Base-by-base conservation (phyloP, 2,797 vertebrate species). In the Rhodeus uyekii region DNA sequence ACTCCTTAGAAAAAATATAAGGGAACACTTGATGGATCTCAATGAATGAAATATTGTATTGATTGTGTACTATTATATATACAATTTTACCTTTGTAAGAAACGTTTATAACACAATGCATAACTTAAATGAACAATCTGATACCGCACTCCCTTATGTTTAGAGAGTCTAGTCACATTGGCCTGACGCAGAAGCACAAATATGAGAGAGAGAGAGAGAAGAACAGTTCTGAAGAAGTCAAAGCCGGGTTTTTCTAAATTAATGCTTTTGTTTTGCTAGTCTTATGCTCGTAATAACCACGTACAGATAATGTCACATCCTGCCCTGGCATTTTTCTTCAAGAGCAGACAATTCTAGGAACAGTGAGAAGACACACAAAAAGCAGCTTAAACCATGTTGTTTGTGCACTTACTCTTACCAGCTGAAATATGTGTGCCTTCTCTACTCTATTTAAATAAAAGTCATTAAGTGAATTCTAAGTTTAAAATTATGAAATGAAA, bases 241-340 rank as follows among this genome's bases (percentile, higher is more conserved):
- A 4, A 53, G 46, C 61, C 5, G 2, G 65, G 8, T 27, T 65
- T 53, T 24, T 5, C 76, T 42, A 68, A 58, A 69, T 68, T 16
- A 53, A 58, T 7, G 27, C 24, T n/a, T 69, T 58, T 53, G 63
- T 55, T 22, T 55, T 39, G 16, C 16, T 29, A 4, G 63, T 53
- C 68, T 68, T 29, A 55, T 16, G 9, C 76, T 53, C 24, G 5
- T 69, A 69, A 69, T 69, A 69, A 58, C 50, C 65, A 79, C 19
- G 36, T 69, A 69, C 24, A 69, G 36, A 79, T 29, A 29, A 39
- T n/a, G 13, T 12, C n/a, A n/a, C 0, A 5, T 44, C 65, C 36
- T 32, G 38, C 50, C 53, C 36, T 13, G 24, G 10, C 12, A 5
- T 19, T 64, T 77, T 46, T 2, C 27, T 10, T 38, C 3, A 67